Base-by-base conservation (phyloP, 1,140 invertebrate species). In the Sycophila sp. region DNA sequence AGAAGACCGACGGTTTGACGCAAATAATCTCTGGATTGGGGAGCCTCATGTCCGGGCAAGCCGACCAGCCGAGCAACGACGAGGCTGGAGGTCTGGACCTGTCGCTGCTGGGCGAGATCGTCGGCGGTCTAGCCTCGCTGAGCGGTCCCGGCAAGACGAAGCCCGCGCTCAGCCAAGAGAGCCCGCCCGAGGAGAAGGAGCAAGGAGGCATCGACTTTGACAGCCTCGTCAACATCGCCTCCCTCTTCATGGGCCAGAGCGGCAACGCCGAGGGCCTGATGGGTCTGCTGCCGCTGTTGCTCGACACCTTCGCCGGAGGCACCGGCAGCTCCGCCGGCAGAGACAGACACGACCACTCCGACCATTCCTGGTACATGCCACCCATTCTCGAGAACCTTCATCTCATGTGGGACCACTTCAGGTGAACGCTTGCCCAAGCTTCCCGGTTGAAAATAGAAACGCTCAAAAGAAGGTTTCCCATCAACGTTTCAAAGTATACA, bases 361-460 rank as follows among this genome's bases (percentile, higher is more conserved):
- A 88, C n/a, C 92, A 93, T 65, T 89, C 90, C 0, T 89, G 89
- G 82, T 90, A 91, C 71, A 81, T 94, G 69, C 92, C 93, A 0
- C 93, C 93, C 0, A 87, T 94, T 75, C 75, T 94, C 38, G 93
- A 93, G 75, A 92, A 91, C 62, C 73, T 90, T 1, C 92, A 94
- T 76, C 81, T 93, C 1, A 89, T 92, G 75, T 94, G 92, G 90
- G 92, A 94, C 70, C 89, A 93, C 49, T 94, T 94, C 77, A 85
- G 83, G 84, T 83, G 38, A 6, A n/a, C n/a, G n/a, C n/a, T n/a
- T n/a, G n/a, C n/a, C n/a, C n/a, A n/a, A n/a, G n/a, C n/a, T n/a
- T n/a, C n/a, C n/a, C n/a, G n/a, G n/a, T n/a, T n/a, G n/a, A n/a
- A n/a, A n/a, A n/a, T n/a, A n/a, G n/a, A n/a, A n/a, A n/a, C n/a